Conservation (phyloP, 2,888 invertebrate genomes). For the Microplitis deprimator region DNA sequence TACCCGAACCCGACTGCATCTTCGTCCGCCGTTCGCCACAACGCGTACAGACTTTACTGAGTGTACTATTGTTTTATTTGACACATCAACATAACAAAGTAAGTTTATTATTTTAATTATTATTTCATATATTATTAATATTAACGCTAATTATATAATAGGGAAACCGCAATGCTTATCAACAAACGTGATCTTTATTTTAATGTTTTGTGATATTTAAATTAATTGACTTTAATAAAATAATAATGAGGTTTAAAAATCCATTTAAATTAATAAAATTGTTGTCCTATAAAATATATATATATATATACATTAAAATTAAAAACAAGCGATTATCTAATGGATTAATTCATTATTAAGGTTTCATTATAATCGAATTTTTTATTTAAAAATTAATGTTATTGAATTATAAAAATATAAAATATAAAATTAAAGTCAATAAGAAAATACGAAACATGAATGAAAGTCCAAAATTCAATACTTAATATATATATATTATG, state of each 20-base stretch:
- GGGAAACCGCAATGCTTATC: neutral
- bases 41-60: constrained; percentile 59
- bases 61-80: constrained; percentile 49
- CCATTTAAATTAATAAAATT: no score
- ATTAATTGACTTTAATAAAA: neutral
- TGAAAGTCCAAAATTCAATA: constrained; percentile 27
- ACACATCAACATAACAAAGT: neutral
- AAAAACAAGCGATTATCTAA: neutral
- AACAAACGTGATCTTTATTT: neutral
- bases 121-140: neutral
- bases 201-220: neutral
- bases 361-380: neutral
- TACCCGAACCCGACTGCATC: constrained; percentile 41
- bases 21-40: constrained; percentile 55
- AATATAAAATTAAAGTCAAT: neutral
- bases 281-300: no score
- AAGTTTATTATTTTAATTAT: neutral
- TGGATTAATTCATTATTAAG: constrained; percentile 4
- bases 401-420: constrained; percentile 4
- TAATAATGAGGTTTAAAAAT: neutral
- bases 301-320: neutral
- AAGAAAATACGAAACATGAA: neutral
- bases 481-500: neutral
- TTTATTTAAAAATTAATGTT: neutral
- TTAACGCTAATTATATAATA: neutral